Evolutionary conservation across 2,797 vertebrate genomes (phyloP), one percentile per base, ranked within the genome.

Genomic region (Salmo trutta): DNA sequence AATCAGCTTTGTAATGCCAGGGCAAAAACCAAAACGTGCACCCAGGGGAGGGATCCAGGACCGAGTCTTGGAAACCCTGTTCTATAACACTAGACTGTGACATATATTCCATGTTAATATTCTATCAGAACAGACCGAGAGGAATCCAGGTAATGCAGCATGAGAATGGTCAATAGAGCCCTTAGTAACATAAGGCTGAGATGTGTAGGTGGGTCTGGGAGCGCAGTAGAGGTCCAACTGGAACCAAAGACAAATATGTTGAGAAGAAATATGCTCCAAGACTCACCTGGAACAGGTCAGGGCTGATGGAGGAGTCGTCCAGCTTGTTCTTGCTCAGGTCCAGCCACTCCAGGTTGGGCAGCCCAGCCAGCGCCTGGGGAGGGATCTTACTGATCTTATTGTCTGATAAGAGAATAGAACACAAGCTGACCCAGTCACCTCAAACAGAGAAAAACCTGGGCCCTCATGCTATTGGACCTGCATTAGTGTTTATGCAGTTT

Each of bases 291-390:
- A 94, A 95, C 31, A 90, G 87, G n/a, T 84, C 53, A 0, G 77
- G 80, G 53, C 89, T 83, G 62, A 94, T 65, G 21, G 91, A 90
- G 1, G 21, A 51, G 66, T 89, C 87, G 2, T 89, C 86, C 74
- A 94, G 85, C 74, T 90, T 90, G 86, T 94, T 95, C 78, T 93
- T 92, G 84, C 93, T 94, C 71, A 94, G 90, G 79, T 94, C 93
- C 51, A 95, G 81, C 92, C 91, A 91, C 79, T 95, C 91, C 76
- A 94, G 77, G 75, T 91, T 93, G 27, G 91, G 93, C 15, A 94
- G 86, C 2, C 91, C 92, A 15, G 86, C 84, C 77, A 95, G 91
- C 0, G 83, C 78, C 59, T 75, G 81, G 1, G 64, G 74, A 0
- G 87, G 84, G 75, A 94, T 87, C 71, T 86, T 90, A 75, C 88